Evolutionary conservation across 2,797 vertebrate species (phyloP), one percentile per base, ranked within the genome.

Genomic region (Chloroceryle amazona): DNA sequence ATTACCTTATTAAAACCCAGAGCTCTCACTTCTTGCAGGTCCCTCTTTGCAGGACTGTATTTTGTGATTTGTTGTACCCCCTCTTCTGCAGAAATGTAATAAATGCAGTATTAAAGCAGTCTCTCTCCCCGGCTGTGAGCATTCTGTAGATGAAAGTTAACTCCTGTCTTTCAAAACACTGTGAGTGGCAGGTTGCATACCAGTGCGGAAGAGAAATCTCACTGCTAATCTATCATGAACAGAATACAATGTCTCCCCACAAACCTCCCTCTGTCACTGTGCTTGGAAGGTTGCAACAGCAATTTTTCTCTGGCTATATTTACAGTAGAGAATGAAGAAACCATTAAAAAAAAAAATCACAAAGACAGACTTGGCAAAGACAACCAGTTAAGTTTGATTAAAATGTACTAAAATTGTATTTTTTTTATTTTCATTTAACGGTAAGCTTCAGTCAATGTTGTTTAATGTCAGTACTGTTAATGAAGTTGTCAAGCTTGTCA

Each of bases 401-500:
- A 97, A 98, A 97, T 68, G 70, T 79, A 94, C 62, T 82, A 91
- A 97, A 97, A 96, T 65, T 52, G 31, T 57, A 33, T 58, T 58
- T 58, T 15, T 9, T 11, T 41, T 15, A 35, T 33, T 70, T 94
- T 87, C 57, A 66, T 95, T 97, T 97, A 98, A 96, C 81, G 74
- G 87, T 75, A 95, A 97, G 95, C 80, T 95, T 96, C 89, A 90
- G 90, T 97, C 97, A 96, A 21, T 74, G 84, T 97, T 98, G 95
- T 89, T 98, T 98, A 98, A 97, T 97, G 92, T 98, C 95, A 96
- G 33, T 55, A 73, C 79, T 95, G 93, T 98, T 98, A 98, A 98
- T 98, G 98, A 98, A 98, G 97, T 97, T 98, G 97, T 98, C 97
- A 97, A 96, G 90, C 95, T 96, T 98, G 97, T 97, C 97, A 96